These are phyloP conservation scores for Streptopelia turtur DNA, from an alignment of 2,797 vertebrate species.

Conservation along the genomic window DNA sequence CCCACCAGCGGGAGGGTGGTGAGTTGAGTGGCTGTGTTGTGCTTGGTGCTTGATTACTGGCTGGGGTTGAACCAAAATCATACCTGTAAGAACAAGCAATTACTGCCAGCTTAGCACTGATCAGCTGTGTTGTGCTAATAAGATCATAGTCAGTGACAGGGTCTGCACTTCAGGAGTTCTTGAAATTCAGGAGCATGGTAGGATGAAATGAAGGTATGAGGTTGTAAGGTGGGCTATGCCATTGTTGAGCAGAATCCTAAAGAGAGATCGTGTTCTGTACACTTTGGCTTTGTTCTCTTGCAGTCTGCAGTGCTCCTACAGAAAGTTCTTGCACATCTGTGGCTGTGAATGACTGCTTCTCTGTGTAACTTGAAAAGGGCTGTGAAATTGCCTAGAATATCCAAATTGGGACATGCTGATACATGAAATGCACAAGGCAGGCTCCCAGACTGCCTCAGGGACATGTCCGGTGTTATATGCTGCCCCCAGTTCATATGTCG, in stretches of 20 bases:
- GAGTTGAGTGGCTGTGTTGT: neutral
- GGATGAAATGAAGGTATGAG: neutral
- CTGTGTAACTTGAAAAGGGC: neutral
- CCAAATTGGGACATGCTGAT: neutral
- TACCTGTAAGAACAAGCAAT: neutral
- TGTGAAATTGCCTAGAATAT: neutral
- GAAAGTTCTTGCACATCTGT: neutral
- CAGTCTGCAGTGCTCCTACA: neutral
- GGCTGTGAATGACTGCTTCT: neutral
- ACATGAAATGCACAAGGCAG: rapidly evolving
- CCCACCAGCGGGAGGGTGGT: rapidly evolving
- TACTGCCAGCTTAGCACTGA: neutral
- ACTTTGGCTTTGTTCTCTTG: neutral
- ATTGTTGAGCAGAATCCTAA: neutral
- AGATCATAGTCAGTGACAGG: neutral
- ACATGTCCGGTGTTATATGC: neutral
- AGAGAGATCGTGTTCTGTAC: neutral
- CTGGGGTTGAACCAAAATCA: neutral
- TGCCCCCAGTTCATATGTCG: neutral
- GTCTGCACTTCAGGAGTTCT: neutral
- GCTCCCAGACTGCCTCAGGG: neutral
- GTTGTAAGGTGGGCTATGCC: neutral
- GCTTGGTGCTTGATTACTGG: neutral
- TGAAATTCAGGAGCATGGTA: neutral
- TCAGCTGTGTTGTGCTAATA: neutral